phyloP scores from a whole-genome alignment of 2,888 invertebrate species.

The Psococerastis gibbosa region DNA sequence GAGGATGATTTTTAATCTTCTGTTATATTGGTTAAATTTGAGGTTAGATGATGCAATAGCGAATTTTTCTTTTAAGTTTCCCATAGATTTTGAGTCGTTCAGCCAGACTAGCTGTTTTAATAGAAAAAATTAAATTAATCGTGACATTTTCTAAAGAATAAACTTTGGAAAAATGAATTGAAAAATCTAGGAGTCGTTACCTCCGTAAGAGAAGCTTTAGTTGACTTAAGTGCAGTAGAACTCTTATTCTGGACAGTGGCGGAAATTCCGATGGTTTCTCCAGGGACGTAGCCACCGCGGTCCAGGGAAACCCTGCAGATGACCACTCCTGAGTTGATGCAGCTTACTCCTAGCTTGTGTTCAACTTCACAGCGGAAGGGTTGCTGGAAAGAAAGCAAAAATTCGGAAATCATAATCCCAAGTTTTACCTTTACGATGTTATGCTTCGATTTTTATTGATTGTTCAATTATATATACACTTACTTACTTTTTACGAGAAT shows the following conservation, averaged over 20 bases:
- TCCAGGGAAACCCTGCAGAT: conserved; percentile 71
- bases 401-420: too few relatives aligned
- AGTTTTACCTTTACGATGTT: too few relatives aligned
- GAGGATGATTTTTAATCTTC: too few relatives aligned
- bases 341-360: conserved; percentile 73
- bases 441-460: too few relatives aligned
- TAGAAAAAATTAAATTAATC: not conserved
- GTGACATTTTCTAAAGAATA: not conserved
- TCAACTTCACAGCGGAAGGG: conserved; percentile 81
- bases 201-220: conserved; percentile 69
- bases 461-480: too few relatives aligned
- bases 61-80: too few relatives aligned
- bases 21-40: too few relatives aligned
- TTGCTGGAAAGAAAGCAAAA: conserved; percentile 47
- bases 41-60: too few relatives aligned
- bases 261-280: conserved; percentile 73
- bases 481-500: too few relatives aligned
- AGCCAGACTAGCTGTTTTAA: too few relatives aligned
- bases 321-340: conserved; percentile 74
- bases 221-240: conserved; percentile 64
- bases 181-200: conserved; percentile 21
- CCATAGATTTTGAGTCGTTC: too few relatives aligned
- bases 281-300: conserved; percentile 87
- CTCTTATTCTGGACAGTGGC: conserved; percentile 74
- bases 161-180: not conserved